A percentile compares a stretch with the other conserved stretches of the same genome.
Evolutionary conservation across 2,888 invertebrate species (phyloP).

Genomic region (Mechanitis mazaeus): DNA sequence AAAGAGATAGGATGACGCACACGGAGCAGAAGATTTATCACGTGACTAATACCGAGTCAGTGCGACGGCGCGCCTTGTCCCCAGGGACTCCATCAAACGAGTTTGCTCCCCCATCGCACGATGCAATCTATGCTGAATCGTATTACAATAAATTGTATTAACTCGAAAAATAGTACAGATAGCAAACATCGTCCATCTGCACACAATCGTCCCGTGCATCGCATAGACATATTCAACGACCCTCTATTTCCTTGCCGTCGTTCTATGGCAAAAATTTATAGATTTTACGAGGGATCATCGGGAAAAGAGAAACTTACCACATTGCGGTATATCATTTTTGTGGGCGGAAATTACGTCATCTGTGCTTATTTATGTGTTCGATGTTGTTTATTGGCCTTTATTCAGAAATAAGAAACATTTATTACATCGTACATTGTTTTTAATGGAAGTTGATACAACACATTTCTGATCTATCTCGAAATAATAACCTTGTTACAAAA

Average conservation of each 20-base stretch:
- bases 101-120: constrained; percentile 71
- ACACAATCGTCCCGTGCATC: constrained; percentile 63
- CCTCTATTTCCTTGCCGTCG: constrained; percentile 58
- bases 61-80: constrained; percentile 65
- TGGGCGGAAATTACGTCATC: constrained; percentile 66
- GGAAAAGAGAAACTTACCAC: constrained; percentile 62
- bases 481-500: background rate
- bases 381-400: constrained; percentile 28
- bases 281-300: constrained; percentile 73
- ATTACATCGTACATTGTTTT: constrained; percentile 10
- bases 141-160: constrained; percentile 78
- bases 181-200: constrained; percentile 76
- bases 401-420: constrained; percentile 14
- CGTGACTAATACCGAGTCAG: constrained; percentile 72
- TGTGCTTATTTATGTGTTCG: constrained; percentile 47
- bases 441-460: background rate
- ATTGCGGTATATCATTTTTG: constrained; percentile 69
- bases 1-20: constrained; percentile 55
- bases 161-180: constrained; percentile 75
- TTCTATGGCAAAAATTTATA: constrained; percentile 65
- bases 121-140: constrained; percentile 77
- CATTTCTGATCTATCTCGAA: background rate
- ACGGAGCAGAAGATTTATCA: constrained; percentile 70
- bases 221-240: constrained; percentile 44
- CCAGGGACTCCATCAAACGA: constrained; percentile 74